Evolutionary conservation across 30 jellyfish, hydroid and myxozoan species (phyloP), one percentile per base, ranked within the genome.

Genomic region (Pseudorhiza aurosa): DNA sequence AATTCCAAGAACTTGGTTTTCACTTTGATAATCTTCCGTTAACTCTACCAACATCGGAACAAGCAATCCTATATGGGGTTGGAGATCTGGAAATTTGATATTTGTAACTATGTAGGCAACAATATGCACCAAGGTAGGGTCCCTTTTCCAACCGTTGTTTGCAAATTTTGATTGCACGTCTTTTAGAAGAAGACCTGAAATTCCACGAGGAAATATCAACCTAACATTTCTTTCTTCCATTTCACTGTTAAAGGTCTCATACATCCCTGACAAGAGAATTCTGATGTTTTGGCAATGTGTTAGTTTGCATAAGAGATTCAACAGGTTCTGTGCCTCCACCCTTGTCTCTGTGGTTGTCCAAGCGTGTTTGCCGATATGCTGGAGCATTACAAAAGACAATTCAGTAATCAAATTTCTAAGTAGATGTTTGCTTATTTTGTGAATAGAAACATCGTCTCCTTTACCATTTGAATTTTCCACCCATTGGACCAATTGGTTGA

Each of bases 1-100:
- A 3, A 71, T 71, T 17, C 97, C 97, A 8, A 88, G 87, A 44
- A 80, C 82, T 39, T 88, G 88, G 58, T 88, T 88, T 42, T 44
- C 85, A 29, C 70, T 46, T 25, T 49, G 27, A 53, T 78, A 88
- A 55, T 88, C 97, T 43, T 80, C 97, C 5, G 40, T 56, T 46
- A 88, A 25, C 45, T 78, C 71, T 18, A 88, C 33, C 53, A 88
- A 65, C 24, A 77, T 10, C 6, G 97, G 94, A 9, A 88, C 74
- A 44, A 88, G 15, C 11, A 43, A n/a, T 18, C 30, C 37, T 65
- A 88, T 78, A 65, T 78, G 81, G 25, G 51, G 65, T 21, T 69
- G 68, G 47, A 88, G 51, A 40, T 68, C 14, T 43, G 97, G 97
- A 70, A 45, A 81, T 46, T 88, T 88, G 18, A 88, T 45, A 42